Percentiles rank a stretch among this genome's conserved stretches.
Evolutionary conservation across 2,888 invertebrate genomes (phyloP).

Genomic region (Sinopyrophorus schimmeli): DNA sequence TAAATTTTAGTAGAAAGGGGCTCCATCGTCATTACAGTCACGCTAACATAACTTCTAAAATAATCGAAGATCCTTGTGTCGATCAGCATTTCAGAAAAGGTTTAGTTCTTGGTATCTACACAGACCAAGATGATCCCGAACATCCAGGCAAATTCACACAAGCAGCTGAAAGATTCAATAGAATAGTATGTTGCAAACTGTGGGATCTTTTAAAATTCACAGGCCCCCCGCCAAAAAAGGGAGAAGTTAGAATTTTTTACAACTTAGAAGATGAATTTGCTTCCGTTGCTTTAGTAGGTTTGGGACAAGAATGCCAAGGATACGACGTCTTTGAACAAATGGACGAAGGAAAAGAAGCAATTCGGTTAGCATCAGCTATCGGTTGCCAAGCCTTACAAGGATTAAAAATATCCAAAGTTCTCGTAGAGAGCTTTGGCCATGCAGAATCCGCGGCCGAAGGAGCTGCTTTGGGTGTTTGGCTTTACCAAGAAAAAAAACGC

Average conservation of each 20-base stretch:
- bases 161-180: conserved; percentile 64
- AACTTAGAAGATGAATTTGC: conserved; percentile 66
- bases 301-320: conserved; percentile 70
- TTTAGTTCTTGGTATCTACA: conserved; percentile 66
- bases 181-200: conserved; percentile 59
- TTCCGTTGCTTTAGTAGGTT: conserved; percentile 72
- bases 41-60: too few relatives aligned
- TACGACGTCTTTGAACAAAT: conserved; percentile 70
- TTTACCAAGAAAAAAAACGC: conserved; percentile 69
- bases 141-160: conserved; percentile 65
- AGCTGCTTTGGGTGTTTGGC: conserved; percentile 68
- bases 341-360: conserved; percentile 75
- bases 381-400: conserved; percentile 63
- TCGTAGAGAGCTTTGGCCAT: conserved; percentile 75
- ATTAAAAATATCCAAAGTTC: conserved; percentile 61
- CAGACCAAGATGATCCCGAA: conserved; percentile 59
- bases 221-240: conserved; percentile 59
- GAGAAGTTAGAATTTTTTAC: conserved; percentile 65
- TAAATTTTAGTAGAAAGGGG: too few relatives aligned
- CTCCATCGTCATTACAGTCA: too few relatives aligned
- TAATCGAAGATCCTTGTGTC: conserved; percentile 41
- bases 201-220: conserved; percentile 55
- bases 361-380: conserved; percentile 68
- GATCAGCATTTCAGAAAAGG: conserved; percentile 51
- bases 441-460: conserved; percentile 83